phyloP scores from a whole-genome alignment of 2,113 vertebrate genomes.

The Oreochromis tanganicae region DNA sequence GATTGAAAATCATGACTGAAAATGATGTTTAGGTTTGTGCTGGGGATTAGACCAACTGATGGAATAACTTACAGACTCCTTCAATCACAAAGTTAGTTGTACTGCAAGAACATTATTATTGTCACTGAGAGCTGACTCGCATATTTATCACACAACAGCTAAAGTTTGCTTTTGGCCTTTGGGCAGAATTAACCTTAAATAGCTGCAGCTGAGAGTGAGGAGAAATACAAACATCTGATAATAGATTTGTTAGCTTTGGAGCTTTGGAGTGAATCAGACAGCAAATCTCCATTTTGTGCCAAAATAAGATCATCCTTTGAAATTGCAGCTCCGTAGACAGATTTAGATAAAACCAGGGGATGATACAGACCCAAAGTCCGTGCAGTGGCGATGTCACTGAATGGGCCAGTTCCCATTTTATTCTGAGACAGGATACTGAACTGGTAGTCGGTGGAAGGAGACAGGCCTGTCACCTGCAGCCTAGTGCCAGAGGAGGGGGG shows the following conservation, averaged over 20 bases:
- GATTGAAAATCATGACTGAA: background rate
- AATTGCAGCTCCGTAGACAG: background rate
- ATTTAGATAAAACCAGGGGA: background rate
- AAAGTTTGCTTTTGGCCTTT: background rate
- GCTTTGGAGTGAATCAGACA: background rate
- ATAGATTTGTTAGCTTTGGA: background rate
- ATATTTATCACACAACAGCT: background rate
- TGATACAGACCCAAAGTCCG: conserved; percentile 78
- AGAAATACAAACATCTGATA: background rate
- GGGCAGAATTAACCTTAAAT: background rate
- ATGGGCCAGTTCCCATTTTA: conserved; percentile 87
- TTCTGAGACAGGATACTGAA: conserved; percentile 92
- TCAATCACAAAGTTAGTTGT: background rate
- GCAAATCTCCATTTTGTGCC: background rate
- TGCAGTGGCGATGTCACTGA: conserved; percentile 81
- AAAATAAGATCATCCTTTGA: background rate
- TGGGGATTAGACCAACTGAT: background rate
- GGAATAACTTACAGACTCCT: background rate
- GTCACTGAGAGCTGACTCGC: background rate
- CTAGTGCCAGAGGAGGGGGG: conserved; percentile 63
- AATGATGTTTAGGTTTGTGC: background rate
- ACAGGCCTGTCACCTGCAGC: conserved; percentile 79
- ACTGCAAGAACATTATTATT: background rate
- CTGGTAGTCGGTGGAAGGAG: conserved; percentile 81
- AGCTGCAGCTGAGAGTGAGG: background rate